phyloP scores from a whole-genome alignment of 2,113 vertebrate genomes.

The Sprattus sprattus region DNA sequence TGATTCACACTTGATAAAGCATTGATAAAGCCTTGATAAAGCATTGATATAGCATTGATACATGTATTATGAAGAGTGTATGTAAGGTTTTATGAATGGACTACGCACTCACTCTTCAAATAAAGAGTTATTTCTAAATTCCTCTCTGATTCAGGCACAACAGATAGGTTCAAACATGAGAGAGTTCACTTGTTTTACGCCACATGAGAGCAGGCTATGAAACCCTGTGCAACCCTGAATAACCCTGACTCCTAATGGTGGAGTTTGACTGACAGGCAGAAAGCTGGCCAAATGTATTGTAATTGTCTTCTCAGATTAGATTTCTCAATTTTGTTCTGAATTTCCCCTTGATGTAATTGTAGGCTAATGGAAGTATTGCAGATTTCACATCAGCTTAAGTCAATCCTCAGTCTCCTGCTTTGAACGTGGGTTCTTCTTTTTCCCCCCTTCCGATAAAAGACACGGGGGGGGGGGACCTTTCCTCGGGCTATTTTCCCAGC shows the following conservation, averaged over 20 bases:
- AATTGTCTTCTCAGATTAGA: background rate
- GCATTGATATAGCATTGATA: no score
- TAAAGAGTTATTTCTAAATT: no score
- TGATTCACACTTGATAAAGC: no score
- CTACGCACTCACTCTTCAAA: no score
- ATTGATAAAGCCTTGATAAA: no score
- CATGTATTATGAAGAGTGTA: no score
- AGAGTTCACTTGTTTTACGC: background rate
- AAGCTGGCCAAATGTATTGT: background rate
- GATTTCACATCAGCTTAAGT: constrained; percentile 39
- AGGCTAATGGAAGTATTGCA: constrained; percentile 32
- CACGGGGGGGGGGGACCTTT: background rate
- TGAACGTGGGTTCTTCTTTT: constrained; percentile 38
- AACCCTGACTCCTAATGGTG: background rate
- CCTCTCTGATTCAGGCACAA: no score
- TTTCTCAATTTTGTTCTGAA: background rate
- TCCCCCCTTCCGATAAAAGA: constrained; percentile 7
- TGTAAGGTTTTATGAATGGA: no score
- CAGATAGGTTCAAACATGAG: background rate
- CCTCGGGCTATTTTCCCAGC: constrained; percentile 65
- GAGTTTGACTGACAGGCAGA: background rate
- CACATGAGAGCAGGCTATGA: background rate
- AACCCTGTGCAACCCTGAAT: background rate
- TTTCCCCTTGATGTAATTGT: background rate
- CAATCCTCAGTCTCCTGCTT: constrained; percentile 48